Evolutionary conservation across 2,888 invertebrate species (phyloP).

Genomic region (Agriotes lineatus): DNA sequence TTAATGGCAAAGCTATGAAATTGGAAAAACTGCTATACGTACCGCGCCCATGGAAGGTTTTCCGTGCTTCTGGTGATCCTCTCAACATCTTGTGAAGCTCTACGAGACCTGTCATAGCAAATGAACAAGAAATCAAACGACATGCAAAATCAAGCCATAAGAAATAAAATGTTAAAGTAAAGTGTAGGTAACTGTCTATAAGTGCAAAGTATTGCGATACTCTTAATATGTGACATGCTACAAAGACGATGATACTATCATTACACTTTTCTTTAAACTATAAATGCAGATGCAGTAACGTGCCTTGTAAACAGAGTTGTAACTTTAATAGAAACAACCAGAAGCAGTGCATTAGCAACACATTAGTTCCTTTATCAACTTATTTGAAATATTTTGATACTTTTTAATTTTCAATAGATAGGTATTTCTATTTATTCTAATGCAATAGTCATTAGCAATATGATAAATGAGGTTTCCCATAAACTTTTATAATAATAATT

Average conservation of each 20-base stretch:
- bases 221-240: slow-evolving; percentile 7
- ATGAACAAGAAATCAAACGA: slow-evolving; percentile 59
- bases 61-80: slow-evolving; percentile 65
- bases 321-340: too few relatives aligned
- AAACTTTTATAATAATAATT: too few relatives aligned
- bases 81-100: slow-evolving; percentile 85
- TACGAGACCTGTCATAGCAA: slow-evolving; percentile 80
- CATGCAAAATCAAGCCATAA: slow-evolving; percentile 46
- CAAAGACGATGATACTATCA: background rate
- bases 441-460: too few relatives aligned
- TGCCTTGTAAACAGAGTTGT: too few relatives aligned
- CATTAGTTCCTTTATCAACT: too few relatives aligned
- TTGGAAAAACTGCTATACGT: slow-evolving; percentile 46
- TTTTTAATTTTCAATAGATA: too few relatives aligned
- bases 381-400: too few relatives aligned
- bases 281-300: background rate
- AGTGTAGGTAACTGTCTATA: slow-evolving; percentile 40
- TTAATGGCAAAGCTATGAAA: background rate
- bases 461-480: too few relatives aligned
- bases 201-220: slow-evolving; percentile 40
- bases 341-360: too few relatives aligned
- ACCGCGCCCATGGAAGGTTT: slow-evolving; percentile 61
- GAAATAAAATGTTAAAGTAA: slow-evolving; percentile 50
- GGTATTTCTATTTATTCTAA: too few relatives aligned
- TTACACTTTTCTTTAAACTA: background rate